These are phyloP conservation scores for Agrotis puta DNA, from an alignment of 2,888 invertebrate species.

Conservation along the genomic window DNA sequence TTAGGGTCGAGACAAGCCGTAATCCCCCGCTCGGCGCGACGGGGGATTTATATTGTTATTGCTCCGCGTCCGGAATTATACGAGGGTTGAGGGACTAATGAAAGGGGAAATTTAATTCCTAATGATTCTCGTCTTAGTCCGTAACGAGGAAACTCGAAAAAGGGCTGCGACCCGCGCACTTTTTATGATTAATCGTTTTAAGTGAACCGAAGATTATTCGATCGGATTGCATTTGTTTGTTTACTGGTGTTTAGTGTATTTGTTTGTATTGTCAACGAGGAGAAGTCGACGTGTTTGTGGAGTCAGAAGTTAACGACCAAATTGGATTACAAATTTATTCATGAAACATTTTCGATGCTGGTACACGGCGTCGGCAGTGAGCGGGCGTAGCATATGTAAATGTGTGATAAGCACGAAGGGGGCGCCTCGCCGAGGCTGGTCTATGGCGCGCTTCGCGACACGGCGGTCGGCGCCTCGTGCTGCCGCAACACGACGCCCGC, in stretches of 20 bases:
- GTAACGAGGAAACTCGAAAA: constrained; percentile 91
- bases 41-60: constrained; percentile 91
- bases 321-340: constrained; percentile 90
- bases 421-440: constrained; percentile 75
- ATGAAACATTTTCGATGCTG: constrained; percentile 89
- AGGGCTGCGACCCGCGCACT: constrained; percentile 87
- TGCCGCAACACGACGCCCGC: constrained; percentile 53
- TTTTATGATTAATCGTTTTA: constrained; percentile 88
- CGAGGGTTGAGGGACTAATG: constrained; percentile 91
- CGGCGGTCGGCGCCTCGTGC: constrained; percentile 52
- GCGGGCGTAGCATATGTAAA: constrained; percentile 88
- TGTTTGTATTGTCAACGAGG: constrained; percentile 77
- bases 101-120: constrained; percentile 91
- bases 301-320: constrained; percentile 85
- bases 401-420: constrained; percentile 87
- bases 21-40: constrained; percentile 91
- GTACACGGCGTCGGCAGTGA: constrained; percentile 80
- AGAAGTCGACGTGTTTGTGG: constrained; percentile 78
- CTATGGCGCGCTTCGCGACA: constrained; percentile 49
- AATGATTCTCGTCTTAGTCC: constrained; percentile 91
- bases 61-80: constrained; percentile 91
- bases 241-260: constrained; percentile 75
- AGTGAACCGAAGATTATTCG: constrained; percentile 83
- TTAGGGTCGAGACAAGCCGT: constrained; percentile 91
- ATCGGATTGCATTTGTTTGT: constrained; percentile 80